Conservation (phyloP, 2,113 vertebrate genomes). For the Drymodes brunneopygia region DNA sequence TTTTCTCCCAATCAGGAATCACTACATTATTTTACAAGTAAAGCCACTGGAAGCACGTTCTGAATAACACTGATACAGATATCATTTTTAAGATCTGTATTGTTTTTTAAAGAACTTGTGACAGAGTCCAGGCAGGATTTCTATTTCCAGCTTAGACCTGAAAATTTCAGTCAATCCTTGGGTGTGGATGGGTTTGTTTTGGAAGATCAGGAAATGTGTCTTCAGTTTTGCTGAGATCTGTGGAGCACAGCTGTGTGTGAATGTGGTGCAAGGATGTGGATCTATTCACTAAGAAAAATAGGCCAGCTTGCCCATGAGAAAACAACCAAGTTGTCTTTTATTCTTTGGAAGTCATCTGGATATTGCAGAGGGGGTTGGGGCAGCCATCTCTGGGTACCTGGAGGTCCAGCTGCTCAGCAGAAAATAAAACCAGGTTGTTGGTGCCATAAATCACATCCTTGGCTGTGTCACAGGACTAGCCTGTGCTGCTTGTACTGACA, state of each 20-base stretch:
- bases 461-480: accelerated
- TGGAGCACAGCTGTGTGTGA: background rate
- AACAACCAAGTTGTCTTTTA: background rate
- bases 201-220: background rate
- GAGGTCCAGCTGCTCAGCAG: background rate
- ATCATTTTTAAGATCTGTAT: background rate
- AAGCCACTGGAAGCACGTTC: background rate
- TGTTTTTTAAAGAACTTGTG: background rate
- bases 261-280: background rate
- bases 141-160: background rate
- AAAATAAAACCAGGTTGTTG: background rate
- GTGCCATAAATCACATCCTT: background rate
- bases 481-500: background rate
- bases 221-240: background rate
- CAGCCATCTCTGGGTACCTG: background rate
- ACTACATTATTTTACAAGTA: background rate
- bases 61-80: background rate
- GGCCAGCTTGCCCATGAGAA: background rate
- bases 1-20: background rate
- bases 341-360: background rate
- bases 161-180: background rate
- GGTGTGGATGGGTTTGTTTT: background rate
- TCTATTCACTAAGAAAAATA: background rate
- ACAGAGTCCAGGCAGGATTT: background rate
- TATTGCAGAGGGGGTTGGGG: background rate